Evolutionary conservation across 2,888 invertebrate species (phyloP).

Genomic region (Branchellion lobata): DNA sequence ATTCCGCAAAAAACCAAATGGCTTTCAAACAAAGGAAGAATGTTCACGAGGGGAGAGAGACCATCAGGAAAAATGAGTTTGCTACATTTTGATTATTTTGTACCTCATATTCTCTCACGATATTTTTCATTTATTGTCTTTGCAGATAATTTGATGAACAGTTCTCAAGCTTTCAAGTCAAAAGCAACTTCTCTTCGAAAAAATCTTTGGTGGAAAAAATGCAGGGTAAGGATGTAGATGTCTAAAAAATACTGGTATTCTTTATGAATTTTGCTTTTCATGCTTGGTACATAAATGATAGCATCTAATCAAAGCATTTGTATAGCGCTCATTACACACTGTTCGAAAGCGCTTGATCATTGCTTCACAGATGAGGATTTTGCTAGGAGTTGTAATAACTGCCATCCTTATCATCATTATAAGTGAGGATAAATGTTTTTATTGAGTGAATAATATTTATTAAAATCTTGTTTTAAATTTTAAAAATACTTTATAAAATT

Average conservation of each 20-base stretch:
- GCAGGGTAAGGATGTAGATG: no score
- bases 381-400: slow-evolving; percentile 56
- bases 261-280: slow-evolving; percentile 33
- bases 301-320: no score
- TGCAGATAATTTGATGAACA: slow-evolving; percentile 57
- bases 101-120: no score
- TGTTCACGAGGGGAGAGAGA: slow-evolving; percentile 59
- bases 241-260: no score
- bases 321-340: no score
- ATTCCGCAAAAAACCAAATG: background rate
- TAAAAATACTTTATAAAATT: background rate
- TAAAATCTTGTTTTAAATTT: no score
- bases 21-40: slow-evolving; percentile 56
- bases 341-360: no score
- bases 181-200: slow-evolving; percentile 56
- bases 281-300: no score
- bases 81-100: no score
- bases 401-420: slow-evolving; percentile 57
- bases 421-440: slow-evolving; percentile 54
- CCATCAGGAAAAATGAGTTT: slow-evolving; percentile 57
- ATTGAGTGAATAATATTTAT: no score
- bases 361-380: slow-evolving; percentile 57
- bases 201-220: slow-evolving; percentile 61
- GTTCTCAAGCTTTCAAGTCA: slow-evolving; percentile 58
- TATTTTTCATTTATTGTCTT: no score